Base-by-base conservation (phyloP, 2,113 vertebrate species). In the Brachyistius frenatus region DNA sequence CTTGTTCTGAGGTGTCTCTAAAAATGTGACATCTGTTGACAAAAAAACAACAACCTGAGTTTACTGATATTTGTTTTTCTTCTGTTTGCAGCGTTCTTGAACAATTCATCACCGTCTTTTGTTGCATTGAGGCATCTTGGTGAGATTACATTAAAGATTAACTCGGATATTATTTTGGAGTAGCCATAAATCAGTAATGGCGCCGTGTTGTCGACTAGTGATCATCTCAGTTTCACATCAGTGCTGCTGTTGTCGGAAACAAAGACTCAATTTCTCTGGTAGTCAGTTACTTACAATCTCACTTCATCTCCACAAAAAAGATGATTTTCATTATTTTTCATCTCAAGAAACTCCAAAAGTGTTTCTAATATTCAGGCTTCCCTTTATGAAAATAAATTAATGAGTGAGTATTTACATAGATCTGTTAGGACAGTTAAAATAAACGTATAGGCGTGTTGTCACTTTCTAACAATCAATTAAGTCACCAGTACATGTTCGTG, bases 121-220 rank as follows among this genome's bases (percentile, higher is more conserved):
- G 46, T 58, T 74, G 31, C 64, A 64, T 64, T 35, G 33, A 66
- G 55, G 37, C 60, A 39, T 31, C n/a, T 62, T 31, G 41, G n/a
- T 63, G 58, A 46, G 37, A 44, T 53, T 54, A 73, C 49, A 73
- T 53, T 73, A 73, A 73, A 62, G 57, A 73, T 62, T 53, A 53
- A 62, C 57, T 63, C 47, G 4, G 53, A 61, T 71, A 47, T 63
- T 15, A 54, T 54, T 54, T 14, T 54, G 58, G 54, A 32, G 49
- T 63, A 63, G 54, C 49, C 58, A 54, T 73, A 54, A 53, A 63
- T 71, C 47, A 71, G 32, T 73, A 52, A 63, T 53, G 57, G 44
- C 69, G 50, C 46, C 44, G 37, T 23, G 23, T 23, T 23, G 23
- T 23, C 23, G 23, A 23, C 23, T 44, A 44, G 11, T 71, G n/a